phyloP scores from a whole-genome alignment of 2,888 invertebrate genomes.

The Agapostemon virescens region DNA sequence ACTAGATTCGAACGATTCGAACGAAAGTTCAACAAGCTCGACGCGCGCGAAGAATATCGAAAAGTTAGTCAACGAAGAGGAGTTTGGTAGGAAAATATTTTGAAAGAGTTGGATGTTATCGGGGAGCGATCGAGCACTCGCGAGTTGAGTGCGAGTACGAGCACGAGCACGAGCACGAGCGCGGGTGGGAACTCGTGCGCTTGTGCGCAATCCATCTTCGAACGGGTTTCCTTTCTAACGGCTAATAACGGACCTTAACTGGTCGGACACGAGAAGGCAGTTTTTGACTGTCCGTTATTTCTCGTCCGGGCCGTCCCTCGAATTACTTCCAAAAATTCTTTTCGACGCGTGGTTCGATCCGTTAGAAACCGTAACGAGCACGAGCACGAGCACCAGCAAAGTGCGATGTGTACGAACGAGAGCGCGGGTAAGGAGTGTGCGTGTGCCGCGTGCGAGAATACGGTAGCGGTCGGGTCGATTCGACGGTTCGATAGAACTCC shows the following conservation, averaged over 20 bases:
- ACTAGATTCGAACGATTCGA: not conserved
- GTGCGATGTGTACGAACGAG: no score
- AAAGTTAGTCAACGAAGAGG: not conserved
- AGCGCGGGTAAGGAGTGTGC: not conserved
- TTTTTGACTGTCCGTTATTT: slow-evolving; percentile 76
- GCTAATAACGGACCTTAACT: slow-evolving; percentile 72
- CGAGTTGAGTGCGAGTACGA: no score
- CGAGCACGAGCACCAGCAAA: not conserved
- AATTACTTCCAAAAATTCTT: slow-evolving; percentile 28
- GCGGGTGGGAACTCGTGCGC: slow-evolving; percentile 15
- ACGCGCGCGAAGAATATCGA: not conserved
- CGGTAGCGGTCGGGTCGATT: not conserved
- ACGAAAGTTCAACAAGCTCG: not conserved
- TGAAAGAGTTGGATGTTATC: slow-evolving; percentile 22
- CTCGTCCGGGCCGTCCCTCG: slow-evolving; percentile 61
- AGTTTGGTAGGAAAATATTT: slow-evolving; percentile 8
- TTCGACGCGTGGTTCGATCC: slow-evolving; percentile 50
- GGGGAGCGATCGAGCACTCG: not conserved
- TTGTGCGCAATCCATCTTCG: slow-evolving; percentile 59
- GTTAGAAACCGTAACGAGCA: slow-evolving; percentile 69
- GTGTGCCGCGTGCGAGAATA: not conserved
- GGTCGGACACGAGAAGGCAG: slow-evolving; percentile 53
- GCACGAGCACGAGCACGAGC: not conserved
- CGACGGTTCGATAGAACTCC: not conserved
- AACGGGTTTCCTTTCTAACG: slow-evolving; percentile 78